These are phyloP conservation scores for Diplodus puntazzo DNA, from an alignment of 2,797 vertebrate genomes.

Conservation along the genomic window DNA sequence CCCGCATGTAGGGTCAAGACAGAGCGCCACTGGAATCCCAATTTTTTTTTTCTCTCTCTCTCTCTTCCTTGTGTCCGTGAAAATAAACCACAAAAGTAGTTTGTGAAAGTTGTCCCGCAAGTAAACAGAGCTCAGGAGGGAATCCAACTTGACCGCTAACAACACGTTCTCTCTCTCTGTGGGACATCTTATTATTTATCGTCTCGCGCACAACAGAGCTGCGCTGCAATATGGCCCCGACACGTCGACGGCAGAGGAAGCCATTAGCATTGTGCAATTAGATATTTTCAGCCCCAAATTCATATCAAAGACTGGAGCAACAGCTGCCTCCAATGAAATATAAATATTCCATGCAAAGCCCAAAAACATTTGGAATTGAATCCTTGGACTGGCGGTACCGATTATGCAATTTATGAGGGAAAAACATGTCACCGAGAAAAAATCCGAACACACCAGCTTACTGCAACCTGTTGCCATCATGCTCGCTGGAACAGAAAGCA, in stretches of 20 bases:
- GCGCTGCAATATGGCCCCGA: conserved; percentile 18
- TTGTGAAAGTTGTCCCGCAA: conserved; percentile 30
- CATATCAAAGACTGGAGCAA: conserved; percentile 64
- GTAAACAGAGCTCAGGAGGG: conserved; percentile 11
- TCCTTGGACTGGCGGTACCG: conserved; percentile 57
- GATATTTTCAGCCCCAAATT: conserved; percentile 52
- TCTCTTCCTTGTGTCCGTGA: conserved; percentile 2
- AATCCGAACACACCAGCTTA: conserved; percentile 31
- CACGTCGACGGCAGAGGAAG: conserved; percentile 14
- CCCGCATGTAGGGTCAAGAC: conserved; percentile 57
- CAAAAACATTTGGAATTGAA: conserved; percentile 68
- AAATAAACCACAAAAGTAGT: conserved; percentile 38
- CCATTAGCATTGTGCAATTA: conserved; percentile 47
- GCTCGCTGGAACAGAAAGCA: conserved; percentile 60
- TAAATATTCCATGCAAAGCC: conserved; percentile 71
- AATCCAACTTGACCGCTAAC: background rate
- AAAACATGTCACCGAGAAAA: conserved; percentile 60
- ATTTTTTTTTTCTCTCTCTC: background rate
- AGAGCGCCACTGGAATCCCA: conserved; percentile 51
- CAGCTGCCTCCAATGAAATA: conserved; percentile 76
- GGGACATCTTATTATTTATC: conserved; percentile 20
- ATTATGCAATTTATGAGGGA: conserved; percentile 70
- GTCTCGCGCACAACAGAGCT: conserved; percentile 5
- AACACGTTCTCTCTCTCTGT: background rate
- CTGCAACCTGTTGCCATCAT: conserved; percentile 62